These are phyloP conservation scores for Amphiduros pacificus DNA, from an alignment of 2,888 invertebrate genomes.

Conservation along the genomic window DNA sequence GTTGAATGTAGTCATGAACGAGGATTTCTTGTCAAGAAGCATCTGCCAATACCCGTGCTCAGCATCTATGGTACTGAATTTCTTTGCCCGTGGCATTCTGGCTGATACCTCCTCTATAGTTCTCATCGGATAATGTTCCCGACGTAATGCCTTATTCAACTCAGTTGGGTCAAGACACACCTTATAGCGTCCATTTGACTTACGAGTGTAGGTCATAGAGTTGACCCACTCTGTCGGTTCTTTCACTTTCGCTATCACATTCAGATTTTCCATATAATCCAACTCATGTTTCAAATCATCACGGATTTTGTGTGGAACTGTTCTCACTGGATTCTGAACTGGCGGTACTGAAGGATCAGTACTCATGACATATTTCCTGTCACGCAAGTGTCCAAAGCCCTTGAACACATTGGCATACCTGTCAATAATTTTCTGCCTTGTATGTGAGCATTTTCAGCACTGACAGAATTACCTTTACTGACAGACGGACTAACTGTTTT, in stretches of 20 bases:
- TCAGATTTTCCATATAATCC: not conserved
- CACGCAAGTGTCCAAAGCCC: not conserved
- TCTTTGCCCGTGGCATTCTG: not conserved
- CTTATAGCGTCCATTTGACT: not conserved
- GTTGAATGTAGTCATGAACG: not conserved
- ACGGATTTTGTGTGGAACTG: not conserved
- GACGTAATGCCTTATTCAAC: not conserved
- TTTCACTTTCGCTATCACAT: not conserved
- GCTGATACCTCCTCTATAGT: slow-evolving; percentile 1
- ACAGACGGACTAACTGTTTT: too few species aligned
- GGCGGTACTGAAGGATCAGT: not conserved
- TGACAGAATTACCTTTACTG: too few species aligned
- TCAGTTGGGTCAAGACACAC: slow-evolving; percentile 1
- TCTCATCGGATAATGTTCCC: not conserved
- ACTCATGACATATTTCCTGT: not conserved
- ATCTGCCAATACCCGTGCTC: not conserved
- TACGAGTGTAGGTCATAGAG: not conserved
- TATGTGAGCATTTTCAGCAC: too few species aligned
- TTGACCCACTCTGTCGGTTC: not conserved
- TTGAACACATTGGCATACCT: not conserved
- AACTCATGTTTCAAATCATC: not conserved
- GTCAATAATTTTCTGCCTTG: too few species aligned
- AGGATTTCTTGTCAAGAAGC: not conserved
- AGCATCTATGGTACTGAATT: not conserved
- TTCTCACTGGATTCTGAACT: not conserved